Conservation (phyloP, 1,140 invertebrate species). For the Batillaria attramentaria region DNA sequence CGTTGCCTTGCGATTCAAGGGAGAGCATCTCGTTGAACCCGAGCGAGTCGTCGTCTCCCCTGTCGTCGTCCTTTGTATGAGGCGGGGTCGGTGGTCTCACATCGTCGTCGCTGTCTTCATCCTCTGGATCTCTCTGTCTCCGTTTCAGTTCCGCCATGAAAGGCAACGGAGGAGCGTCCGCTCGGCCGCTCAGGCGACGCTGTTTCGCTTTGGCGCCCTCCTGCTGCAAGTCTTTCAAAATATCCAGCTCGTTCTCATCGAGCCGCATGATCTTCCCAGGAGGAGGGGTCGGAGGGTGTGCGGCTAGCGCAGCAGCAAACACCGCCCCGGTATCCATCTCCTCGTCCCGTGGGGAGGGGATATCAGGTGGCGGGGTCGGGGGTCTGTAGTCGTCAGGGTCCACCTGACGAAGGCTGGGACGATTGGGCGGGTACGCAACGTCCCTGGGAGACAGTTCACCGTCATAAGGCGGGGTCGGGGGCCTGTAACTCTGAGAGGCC, state of each 20-base stretch:
- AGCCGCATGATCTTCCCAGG: neutral
- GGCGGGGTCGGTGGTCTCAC: neutral
- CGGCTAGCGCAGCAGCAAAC: neutral
- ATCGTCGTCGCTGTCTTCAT: neutral
- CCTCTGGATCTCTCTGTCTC: constrained; percentile 18
- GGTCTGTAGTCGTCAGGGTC: neutral
- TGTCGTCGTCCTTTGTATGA: neutral
- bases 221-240: neutral
- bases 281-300: constrained; percentile 20
- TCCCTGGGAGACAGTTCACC: neutral
- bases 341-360: neutral
- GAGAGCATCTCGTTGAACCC: constrained; percentile 8
- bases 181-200: neutral
- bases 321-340: neutral
- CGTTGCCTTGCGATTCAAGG: neutral
- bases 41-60: neutral
- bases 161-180: neutral
- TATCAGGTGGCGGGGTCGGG: constrained; percentile 23
- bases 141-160: constrained; percentile 31
- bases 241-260: neutral
- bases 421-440: neutral
- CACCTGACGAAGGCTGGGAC: neutral
- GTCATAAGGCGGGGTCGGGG: constrained; percentile 3
- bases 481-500: neutral
- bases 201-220: constrained; percentile 2